A percentile compares a stretch with the other conserved stretches of the same genome.
phyloP scores from a whole-genome alignment of 64 coral and sea anemone species.

The Catalaphyllia jardinei region DNA sequence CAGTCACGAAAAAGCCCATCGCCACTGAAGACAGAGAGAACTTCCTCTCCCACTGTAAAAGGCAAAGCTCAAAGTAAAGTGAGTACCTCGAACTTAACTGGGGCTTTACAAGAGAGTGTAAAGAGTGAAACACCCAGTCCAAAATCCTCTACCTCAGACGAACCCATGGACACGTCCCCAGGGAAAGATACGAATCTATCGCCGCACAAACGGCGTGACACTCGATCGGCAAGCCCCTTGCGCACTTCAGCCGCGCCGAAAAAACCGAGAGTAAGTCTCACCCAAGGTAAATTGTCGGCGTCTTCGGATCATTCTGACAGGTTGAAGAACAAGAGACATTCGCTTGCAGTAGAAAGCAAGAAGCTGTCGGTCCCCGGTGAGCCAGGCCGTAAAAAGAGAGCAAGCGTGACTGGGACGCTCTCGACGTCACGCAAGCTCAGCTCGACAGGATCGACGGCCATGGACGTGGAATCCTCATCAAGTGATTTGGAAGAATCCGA shows the following conservation, averaged over 20 bases:
- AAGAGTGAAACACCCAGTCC: constrained; percentile 1
- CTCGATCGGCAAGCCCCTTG: constrained; percentile 22
- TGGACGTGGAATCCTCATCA: constrained; percentile 33
- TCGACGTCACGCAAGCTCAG: constrained; percentile 1
- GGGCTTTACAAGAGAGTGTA: neutral
- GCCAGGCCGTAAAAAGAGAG: constrained; percentile 11
- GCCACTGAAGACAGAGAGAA: neutral
- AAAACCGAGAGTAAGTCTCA: constrained; percentile 20
- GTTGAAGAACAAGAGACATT: constrained; percentile 23
- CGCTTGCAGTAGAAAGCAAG: neutral
- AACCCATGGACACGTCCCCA: constrained; percentile 21
- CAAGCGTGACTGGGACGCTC: constrained; percentile 11
- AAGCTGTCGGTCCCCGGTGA: neutral
- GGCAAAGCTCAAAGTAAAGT: neutral
- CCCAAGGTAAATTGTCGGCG: neutral
- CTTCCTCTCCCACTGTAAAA: constrained; percentile 2
- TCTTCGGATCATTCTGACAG: constrained; percentile 16
- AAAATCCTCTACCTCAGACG: neutral
- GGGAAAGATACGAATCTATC: neutral
- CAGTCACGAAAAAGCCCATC: constrained; percentile 8
- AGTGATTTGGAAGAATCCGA: constrained; percentile 34
- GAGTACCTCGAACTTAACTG: neutral
- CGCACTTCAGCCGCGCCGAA: constrained; percentile 9
- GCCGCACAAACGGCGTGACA: neutral
- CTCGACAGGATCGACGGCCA: neutral